A percentile compares a stretch with the other conserved stretches of the same genome.
phyloP scores from a whole-genome alignment of 92 coral and sea anemone species.

The Porites rus region DNA sequence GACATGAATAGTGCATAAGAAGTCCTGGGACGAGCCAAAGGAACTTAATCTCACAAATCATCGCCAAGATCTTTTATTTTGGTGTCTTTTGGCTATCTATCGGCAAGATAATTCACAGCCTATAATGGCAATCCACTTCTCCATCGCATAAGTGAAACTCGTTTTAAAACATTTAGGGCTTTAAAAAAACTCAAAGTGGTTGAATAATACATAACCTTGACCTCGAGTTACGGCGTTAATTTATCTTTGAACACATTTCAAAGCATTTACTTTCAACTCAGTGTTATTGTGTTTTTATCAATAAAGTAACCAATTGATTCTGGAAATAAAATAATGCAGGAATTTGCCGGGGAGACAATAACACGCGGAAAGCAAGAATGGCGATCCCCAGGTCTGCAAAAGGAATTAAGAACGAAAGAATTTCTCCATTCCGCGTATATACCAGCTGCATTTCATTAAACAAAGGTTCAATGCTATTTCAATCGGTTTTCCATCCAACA shows the following conservation, averaged over 20 bases:
- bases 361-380: neutral
- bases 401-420: neutral
- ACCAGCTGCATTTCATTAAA: too few species aligned
- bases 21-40: constrained; percentile 13
- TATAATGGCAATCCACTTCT: neutral
- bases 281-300: neutral
- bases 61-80: neutral
- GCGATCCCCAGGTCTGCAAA: neutral
- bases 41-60: neutral
- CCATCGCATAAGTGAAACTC: neutral
- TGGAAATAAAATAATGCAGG: neutral
- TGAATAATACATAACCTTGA: neutral
- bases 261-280: too few species aligned
- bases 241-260: neutral
- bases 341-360: neutral
- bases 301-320: neutral
- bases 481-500: too few species aligned
- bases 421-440: too few species aligned
- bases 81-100: neutral
- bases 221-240: neutral
- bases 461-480: too few species aligned
- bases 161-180: neutral
- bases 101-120: neutral
- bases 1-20: constrained; percentile 12
- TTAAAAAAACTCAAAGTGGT: neutral